Percentiles rank a stretch among this genome's conserved stretches.
Conservation (phyloP, 1,140 invertebrate genomes). For the Hypsibius dujardini region DNA sequence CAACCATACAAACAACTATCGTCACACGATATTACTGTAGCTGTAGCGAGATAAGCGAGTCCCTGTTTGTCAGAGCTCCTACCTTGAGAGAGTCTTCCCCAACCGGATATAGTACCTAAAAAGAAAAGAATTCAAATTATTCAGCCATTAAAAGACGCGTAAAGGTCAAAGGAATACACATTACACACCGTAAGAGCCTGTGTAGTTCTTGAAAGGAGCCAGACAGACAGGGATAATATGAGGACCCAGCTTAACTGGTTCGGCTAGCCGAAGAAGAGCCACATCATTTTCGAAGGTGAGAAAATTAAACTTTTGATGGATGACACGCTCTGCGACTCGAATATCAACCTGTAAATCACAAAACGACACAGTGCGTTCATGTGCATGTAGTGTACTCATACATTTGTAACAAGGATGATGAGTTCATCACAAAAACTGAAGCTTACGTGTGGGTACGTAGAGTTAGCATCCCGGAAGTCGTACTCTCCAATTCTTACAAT, state of each 20-base stretch:
- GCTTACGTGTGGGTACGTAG: slow-evolving; percentile 68
- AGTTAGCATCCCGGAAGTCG: slow-evolving; percentile 61
- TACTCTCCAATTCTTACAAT: slow-evolving; percentile 70
- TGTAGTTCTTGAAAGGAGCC: slow-evolving; percentile 62
- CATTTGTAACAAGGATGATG: too few species aligned
- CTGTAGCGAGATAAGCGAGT: too few species aligned
- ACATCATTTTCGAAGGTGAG: slow-evolving; percentile 80
- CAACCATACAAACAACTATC: slow-evolving; percentile 20
- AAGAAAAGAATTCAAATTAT: too few species aligned
- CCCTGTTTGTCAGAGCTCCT: too few species aligned
- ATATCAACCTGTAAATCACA: too few species aligned
- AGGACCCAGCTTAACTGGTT: slow-evolving; percentile 68
- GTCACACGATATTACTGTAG: too few species aligned
- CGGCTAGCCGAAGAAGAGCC: slow-evolving; percentile 68
- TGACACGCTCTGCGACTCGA: slow-evolving; percentile 68
- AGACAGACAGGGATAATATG: slow-evolving; percentile 77
- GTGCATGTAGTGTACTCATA: too few species aligned
- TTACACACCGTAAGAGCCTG: too few species aligned
- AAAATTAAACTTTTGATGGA: slow-evolving; percentile 61
- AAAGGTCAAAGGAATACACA: too few species aligned
- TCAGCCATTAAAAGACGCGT: too few species aligned
- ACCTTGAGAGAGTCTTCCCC: slow-evolving; percentile 76
- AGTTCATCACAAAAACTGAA: too few species aligned
- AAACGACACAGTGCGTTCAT: too few species aligned
- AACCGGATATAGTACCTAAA: slow-evolving; percentile 72